phyloP scores from a whole-genome alignment of 2,113 vertebrate species.

The Gambusia holbrooki region DNA sequence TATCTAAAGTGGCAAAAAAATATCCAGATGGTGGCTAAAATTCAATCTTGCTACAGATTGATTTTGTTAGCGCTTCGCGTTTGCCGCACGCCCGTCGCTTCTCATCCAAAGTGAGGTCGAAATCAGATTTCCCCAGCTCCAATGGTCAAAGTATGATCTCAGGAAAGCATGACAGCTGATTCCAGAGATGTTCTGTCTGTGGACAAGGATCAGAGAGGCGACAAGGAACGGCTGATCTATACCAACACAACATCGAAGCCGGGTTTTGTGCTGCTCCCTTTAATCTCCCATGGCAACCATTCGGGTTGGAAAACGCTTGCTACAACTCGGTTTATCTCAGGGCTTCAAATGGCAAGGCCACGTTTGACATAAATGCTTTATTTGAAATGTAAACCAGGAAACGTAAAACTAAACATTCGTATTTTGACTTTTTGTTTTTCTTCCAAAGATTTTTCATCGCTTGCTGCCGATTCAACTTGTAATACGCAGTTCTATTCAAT shows the following conservation, averaged over 20 bases:
- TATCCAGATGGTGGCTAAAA: background rate
- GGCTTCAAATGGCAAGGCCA: background rate
- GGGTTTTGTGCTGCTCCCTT: too few relatives aligned
- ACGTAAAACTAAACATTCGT: constrained; percentile 1
- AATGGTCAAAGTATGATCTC: background rate
- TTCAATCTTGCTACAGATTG: background rate
- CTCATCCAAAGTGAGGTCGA: background rate
- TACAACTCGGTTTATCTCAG: background rate
- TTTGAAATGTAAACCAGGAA: constrained; percentile 10
- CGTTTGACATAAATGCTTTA: background rate
- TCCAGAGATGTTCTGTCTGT: background rate
- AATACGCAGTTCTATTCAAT: too few relatives aligned
- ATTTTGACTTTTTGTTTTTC: background rate
- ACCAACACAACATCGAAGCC: background rate
- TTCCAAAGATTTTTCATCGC: background rate
- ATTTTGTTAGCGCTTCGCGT: background rate
- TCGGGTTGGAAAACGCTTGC: too few relatives aligned
- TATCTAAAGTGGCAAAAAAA: background rate
- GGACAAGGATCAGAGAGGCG: background rate
- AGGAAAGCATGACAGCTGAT: background rate
- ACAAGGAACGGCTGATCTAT: background rate
- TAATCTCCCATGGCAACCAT: too few relatives aligned
- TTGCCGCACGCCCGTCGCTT: background rate
- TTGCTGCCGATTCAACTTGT: background rate
- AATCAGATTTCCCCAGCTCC: background rate